Evolutionary conservation across 2,113 vertebrate genomes (phyloP).

Genomic region (Merops nubicus): DNA sequence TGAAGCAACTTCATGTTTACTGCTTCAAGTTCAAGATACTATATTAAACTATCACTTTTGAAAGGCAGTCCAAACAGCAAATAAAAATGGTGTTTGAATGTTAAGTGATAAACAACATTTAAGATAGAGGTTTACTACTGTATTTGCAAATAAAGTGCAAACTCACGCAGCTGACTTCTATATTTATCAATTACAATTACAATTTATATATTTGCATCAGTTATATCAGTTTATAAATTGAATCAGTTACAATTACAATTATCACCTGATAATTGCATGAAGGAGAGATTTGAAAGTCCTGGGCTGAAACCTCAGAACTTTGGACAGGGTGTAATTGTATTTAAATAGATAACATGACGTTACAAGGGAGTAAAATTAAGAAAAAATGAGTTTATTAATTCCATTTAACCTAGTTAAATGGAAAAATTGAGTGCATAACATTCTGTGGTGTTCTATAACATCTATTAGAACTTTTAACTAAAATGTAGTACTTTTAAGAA

Average conservation of each 20-base stretch:
- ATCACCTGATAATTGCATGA: background rate
- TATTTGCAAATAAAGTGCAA: background rate
- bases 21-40: background rate
- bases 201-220: no score
- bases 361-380: background rate
- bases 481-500: background rate
- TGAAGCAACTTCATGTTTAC: background rate
- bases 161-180: background rate
- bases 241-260: no score
- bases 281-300: background rate
- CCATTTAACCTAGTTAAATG: constrained; percentile 26
- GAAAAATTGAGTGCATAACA: constrained; percentile 36
- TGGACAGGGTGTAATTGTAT: background rate
- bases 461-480: constrained; percentile 37
- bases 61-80: background rate
- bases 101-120: background rate
- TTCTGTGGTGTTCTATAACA: background rate
- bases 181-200: background rate
- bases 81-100: background rate
- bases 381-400: constrained; percentile 1
- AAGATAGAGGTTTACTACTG: background rate
- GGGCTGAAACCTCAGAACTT: background rate
- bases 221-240: no score
- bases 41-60: background rate
- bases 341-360: background rate